Evolutionary conservation across 1,140 invertebrate genomes (phyloP), one percentile per base, ranked within the genome.

Genomic region (Psilanteris sp.): DNA sequence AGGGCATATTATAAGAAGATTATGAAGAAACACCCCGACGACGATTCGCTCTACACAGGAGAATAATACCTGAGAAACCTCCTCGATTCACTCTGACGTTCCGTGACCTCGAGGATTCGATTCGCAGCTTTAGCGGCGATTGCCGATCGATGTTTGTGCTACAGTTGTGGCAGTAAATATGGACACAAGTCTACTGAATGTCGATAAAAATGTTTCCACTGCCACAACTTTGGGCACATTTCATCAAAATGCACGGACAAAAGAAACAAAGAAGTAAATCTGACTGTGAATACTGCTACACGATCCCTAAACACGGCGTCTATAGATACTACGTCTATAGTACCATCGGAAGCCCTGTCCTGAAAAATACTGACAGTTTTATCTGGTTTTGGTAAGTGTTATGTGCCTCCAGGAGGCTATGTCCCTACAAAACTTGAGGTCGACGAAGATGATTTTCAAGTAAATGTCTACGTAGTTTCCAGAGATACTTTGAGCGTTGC

Each of bases 151-250:
- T 79, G 73, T 14, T 43, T 78, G 1, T 64, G 59, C n/a, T 66
- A 22, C 14, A 73, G 66, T 10, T 73, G 59, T 13, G 43, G 50
- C 6, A 7, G 24, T 8, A 26, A 0, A 59, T 70, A 20, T 52
- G 48, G 84, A 1, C 76, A 86, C 39, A 39, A 43, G 14, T 84
- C 81, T 43, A 32, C 78, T 4, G 81, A 71, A 1, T 77, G 74
- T 16, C 64, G 72, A 1, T 24, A 3, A 1, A 57, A 54, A 39
- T 70, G 72, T 18, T 76, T 68, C 11, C 54, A 29, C 0, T 68
- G 72, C 8, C 64, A 76, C 15, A 13, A 46, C 0, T 62, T 46
- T 24, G 64, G 64, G 0, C 64, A 76, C 9, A 64, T 68, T 4
- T 16, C 71, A 1, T 2, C 16, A 0, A 22, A 64, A n/a, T 75